phyloP scores from a whole-genome alignment of 2,797 vertebrate genomes.

The Xiphophorus birchmanni region DNA sequence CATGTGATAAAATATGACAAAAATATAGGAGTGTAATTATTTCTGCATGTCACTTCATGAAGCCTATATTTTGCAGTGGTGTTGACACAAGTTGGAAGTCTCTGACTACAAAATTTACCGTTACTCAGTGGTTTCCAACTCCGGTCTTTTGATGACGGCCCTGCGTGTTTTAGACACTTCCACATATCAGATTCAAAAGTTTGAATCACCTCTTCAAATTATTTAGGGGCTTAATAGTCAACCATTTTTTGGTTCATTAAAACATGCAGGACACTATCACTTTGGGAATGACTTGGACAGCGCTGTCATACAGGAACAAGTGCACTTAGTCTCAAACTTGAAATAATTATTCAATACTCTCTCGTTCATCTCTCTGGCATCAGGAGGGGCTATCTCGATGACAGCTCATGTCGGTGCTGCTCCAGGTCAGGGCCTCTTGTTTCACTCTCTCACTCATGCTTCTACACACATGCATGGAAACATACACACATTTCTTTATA shows the following conservation, averaged over 20 bases:
- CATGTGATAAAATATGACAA: not conserved
- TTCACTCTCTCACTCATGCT: constrained; percentile 76
- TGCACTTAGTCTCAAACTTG: constrained; percentile 21
- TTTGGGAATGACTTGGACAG: not conserved
- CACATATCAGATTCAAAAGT: not conserved
- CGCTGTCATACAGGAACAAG: not conserved
- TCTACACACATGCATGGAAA: constrained; percentile 32
- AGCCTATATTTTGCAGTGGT: not conserved
- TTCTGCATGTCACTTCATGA: not conserved
- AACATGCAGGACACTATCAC: not conserved
- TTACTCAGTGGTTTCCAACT: not conserved
- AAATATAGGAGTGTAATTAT: not conserved
- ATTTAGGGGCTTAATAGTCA: not conserved
- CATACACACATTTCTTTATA: constrained; percentile 41
- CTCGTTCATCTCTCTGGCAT: constrained; percentile 47
- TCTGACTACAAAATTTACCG: not conserved
- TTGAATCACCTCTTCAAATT: not conserved
- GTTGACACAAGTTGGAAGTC: not conserved
- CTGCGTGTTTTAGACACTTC: not conserved
- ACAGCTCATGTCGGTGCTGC: constrained; percentile 78
- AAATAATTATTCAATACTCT: constrained; percentile 56
- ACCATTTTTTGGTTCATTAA: not conserved
- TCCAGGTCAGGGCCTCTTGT: constrained; percentile 79
- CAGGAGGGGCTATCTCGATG: constrained; percentile 64
- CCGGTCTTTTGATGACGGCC: not conserved